Percentiles rank a stretch among this genome's conserved stretches.
Evolutionary conservation across 2,888 invertebrate genomes (phyloP).

Genomic region (Caenorhabditis plicata): DNA sequence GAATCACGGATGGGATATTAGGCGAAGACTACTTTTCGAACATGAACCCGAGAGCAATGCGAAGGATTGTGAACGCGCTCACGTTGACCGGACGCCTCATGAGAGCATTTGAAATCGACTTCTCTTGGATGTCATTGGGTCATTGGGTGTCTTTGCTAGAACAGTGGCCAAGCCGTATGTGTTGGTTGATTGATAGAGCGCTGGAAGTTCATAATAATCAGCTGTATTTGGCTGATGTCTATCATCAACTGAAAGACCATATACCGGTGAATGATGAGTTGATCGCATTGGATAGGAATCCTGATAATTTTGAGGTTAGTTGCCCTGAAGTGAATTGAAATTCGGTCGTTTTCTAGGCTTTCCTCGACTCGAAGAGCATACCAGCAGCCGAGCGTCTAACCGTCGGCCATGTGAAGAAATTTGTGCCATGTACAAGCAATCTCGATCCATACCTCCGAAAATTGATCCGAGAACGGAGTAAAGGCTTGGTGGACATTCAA

Average conservation of each 20-base stretch:
- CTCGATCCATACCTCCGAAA: constrained; percentile 96
- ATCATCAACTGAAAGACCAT: constrained; percentile 77
- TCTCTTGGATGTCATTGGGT: constrained; percentile 93
- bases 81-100: constrained; percentile 74
- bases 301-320: constrained; percentile 53
- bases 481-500: constrained; percentile 35
- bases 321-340: too few species aligned
- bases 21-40: constrained; percentile 99
- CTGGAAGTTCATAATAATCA: constrained; percentile 80
- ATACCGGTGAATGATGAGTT: constrained; percentile 52
- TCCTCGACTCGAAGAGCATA: constrained; percentile 44
- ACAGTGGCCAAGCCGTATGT: constrained; percentile 96
- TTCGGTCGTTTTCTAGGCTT: too few species aligned
- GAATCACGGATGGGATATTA: constrained; percentile 67
- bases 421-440: constrained; percentile 95
- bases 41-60: constrained; percentile 94
- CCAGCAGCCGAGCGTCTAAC: constrained; percentile 64
- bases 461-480: constrained; percentile 76
- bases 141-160: constrained; percentile 78
- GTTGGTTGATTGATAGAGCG: constrained; percentile 83
- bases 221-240: constrained; percentile 66
- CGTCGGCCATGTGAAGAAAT: constrained; percentile 78
- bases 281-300: constrained; percentile 54
- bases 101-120: constrained; percentile 97
- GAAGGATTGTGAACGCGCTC: constrained; percentile 61